Evolutionary conservation across 2,113 vertebrate genomes (phyloP).

Genomic region (Myotis brandtii): DNA sequence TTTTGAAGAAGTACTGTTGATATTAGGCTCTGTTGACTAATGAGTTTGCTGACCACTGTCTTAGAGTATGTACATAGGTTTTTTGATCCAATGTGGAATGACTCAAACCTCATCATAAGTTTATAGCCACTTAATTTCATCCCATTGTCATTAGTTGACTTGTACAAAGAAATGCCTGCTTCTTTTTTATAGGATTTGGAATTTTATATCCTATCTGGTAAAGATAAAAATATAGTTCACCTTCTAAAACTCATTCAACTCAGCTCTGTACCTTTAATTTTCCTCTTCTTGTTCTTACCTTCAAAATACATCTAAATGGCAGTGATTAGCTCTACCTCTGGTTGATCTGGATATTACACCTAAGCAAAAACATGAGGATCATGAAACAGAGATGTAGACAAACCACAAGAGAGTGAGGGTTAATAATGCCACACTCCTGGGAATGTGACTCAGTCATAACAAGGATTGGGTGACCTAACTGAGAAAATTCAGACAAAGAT

Average conservation of each 20-base stretch:
- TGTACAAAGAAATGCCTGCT: not conserved
- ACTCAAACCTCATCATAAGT: not conserved
- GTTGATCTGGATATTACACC: not conserved
- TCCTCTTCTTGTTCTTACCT: not conserved
- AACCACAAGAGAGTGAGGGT: constrained; percentile 10
- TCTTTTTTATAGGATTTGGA: constrained; percentile 20
- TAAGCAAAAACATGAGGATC: not conserved
- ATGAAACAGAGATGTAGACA: not conserved
- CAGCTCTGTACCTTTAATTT: not conserved
- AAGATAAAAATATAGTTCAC: not conserved
- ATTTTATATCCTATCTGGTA: not conserved
- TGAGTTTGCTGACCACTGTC: not conserved
- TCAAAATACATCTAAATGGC: not conserved
- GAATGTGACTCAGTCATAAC: constrained; percentile 47
- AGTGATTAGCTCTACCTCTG: not conserved
- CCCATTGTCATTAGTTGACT: not conserved
- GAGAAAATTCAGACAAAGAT: constrained; percentile 67
- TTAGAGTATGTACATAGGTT: not conserved
- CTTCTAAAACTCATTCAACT: not conserved
- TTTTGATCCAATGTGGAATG: not conserved
- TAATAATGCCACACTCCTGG: not conserved
- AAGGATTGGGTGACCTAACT: constrained; percentile 28
- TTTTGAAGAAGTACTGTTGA: too few relatives aligned
- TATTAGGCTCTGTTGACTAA: too few relatives aligned
- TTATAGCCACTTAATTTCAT: not conserved